phyloP scores from a whole-genome alignment of 2,113 vertebrate species.

The Rhodinocichla rosea region DNA sequence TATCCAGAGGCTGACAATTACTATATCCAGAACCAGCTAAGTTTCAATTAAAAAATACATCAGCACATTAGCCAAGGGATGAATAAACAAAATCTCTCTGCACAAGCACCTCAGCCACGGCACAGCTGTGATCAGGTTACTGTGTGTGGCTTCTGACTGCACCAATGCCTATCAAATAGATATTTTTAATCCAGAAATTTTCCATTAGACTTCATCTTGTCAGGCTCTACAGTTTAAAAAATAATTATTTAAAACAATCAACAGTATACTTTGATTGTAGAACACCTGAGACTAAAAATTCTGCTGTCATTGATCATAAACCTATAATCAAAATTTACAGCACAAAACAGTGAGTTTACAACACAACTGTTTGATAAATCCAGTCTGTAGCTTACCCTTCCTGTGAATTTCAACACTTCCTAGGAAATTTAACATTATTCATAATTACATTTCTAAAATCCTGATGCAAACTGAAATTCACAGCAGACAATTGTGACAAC shows the following conservation, averaged over 20 bases:
- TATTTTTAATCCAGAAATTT: not conserved
- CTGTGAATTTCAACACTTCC: not conserved
- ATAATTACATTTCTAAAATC: not conserved
- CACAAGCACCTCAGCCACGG: accelerated
- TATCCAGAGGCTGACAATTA: not conserved
- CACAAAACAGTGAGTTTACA: not conserved
- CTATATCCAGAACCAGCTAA: not conserved
- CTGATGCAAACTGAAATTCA: not conserved
- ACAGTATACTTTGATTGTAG: not conserved
- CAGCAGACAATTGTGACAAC: not conserved
- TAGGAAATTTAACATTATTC: not conserved
- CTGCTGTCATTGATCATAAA: not conserved
- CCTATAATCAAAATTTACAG: not conserved
- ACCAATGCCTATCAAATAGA: not conserved
- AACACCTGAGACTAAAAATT: not conserved
- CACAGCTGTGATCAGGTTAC: not conserved
- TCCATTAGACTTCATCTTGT: not conserved
- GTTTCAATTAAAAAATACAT: not conserved
- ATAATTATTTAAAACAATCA: not conserved
- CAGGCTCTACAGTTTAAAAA: not conserved
- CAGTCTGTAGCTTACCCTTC: not conserved
- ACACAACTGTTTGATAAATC: not conserved
- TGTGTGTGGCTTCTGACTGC: not conserved
- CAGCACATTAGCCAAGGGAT: not conserved
- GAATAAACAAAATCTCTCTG: not conserved